Conservation (phyloP, 2,797 vertebrate genomes). For the Zalophus californianus region DNA sequence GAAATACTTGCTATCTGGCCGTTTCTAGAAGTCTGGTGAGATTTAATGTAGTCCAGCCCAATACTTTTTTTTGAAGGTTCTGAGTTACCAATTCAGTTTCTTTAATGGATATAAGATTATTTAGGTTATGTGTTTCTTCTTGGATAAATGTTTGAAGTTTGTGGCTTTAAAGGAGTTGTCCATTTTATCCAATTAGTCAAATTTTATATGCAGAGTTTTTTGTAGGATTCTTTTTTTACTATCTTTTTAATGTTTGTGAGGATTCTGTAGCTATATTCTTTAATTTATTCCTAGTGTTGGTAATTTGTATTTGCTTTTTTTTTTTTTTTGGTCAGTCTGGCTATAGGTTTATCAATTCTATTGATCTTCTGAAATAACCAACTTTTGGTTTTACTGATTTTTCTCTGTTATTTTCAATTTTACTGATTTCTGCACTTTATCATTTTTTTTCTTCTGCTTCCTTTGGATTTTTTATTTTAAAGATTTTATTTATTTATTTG, state of each 20-base stretch:
- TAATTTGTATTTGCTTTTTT: not conserved
- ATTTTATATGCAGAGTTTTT: constrained; percentile 7
- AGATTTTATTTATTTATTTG: too few species aligned
- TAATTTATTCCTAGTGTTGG: not conserved
- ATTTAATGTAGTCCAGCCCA: not conserved
- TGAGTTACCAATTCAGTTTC: not conserved
- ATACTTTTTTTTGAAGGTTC: not conserved
- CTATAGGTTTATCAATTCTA: not conserved
- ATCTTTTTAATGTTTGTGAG: constrained; percentile 7
- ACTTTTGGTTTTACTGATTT: not conserved
- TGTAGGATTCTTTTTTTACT: not conserved
- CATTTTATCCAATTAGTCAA: not conserved
- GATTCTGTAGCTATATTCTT: not conserved
- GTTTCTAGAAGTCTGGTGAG: not conserved
- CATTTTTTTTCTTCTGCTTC: too few species aligned
- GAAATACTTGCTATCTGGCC: not conserved
- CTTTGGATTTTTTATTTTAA: not conserved
- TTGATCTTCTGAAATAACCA: not conserved
- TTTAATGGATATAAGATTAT: not conserved
- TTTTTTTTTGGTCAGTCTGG: not conserved
- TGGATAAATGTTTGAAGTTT: constrained; percentile 25
- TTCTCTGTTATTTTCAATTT: too few species aligned
- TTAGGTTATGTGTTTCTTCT: constrained; percentile 33
- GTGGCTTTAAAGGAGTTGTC: constrained; percentile 25
- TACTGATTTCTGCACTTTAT: too few species aligned